Evolutionary conservation across 1,140 invertebrate genomes (phyloP).

Genomic region (Cydia strobilella): DNA sequence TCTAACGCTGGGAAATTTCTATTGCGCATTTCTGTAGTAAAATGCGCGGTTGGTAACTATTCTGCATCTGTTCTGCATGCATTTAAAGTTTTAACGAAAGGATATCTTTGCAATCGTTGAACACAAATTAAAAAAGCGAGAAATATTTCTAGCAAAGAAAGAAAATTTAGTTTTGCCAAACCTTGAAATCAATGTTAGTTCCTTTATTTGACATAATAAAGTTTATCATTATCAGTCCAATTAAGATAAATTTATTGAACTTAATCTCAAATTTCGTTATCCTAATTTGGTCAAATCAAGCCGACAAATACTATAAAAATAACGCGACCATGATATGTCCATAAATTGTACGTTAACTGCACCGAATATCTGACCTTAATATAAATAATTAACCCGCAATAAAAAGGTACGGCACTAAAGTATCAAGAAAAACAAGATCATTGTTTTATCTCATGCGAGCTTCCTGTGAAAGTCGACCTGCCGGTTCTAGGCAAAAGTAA

Average conservation of each 20-base stretch:
- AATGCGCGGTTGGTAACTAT: not conserved
- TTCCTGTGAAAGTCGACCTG: constrained; percentile 24
- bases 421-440: constrained; percentile 15
- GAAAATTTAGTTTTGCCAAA: not conserved
- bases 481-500: not conserved
- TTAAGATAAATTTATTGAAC: not conserved
- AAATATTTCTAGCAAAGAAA: not conserved
- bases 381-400: not conserved
- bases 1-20: constrained; percentile 10
- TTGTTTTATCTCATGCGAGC: constrained; percentile 2
- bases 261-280: not conserved
- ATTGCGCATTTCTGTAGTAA: not conserved
- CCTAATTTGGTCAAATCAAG: not conserved
- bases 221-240: not conserved
- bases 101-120: not conserved
- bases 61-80: not conserved
- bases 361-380: not conserved
- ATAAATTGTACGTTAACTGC: not conserved
- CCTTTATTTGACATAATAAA: no score
- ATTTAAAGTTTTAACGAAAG: not conserved
- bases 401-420: constrained; percentile 4
- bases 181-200: not conserved
- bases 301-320: not conserved
- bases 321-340: not conserved
- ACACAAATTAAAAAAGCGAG: not conserved